Evolutionary conservation across 2,113 vertebrate species (phyloP), one percentile per base, ranked within the genome.

Genomic region (Eublepharis macularius): DNA sequence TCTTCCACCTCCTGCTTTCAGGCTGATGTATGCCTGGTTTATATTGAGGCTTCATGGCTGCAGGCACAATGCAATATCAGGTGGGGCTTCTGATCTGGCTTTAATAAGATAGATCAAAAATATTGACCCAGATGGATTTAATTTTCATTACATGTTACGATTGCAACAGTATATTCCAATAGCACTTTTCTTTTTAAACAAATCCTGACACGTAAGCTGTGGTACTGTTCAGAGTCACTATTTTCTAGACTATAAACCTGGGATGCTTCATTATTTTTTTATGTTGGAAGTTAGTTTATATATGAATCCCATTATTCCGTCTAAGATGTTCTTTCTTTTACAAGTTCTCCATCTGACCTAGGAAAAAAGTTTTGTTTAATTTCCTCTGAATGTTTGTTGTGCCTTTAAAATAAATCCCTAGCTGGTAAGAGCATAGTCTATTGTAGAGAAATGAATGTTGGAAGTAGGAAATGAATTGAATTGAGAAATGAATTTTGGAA

Each of bases 121-220:
- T 9, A 34, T 84, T 84, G 76, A 87, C 49, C 57, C 93, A 88
- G 81, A 87, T 92, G 82, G 88, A 57, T 54, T 24, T 87, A 57
- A 76, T 84, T 91, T 88, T 93, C 87, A 88, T 84, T 90, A 54
- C 39, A 82, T 77, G 65, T 88, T 92, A 41, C 89, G 74, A 43
- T 87, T 85, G 90, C 85, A 89, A 88, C 84, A 76, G 51, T 0
- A 0, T 81, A 68, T 2, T 86, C 54, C 14, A 54, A 29, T 43
- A 19, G 5, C 32, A 80, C 32, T 57, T 57, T 57, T 57, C 19
- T 34, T 63, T 68, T 91, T 87, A 86, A n/a, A n/a, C n/a, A n/a
- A n/a, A n/a, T n/a, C n/a, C n/a, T n/a, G n/a, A n/a, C n/a, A n/a
- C n/a, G n/a, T n/a, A 57, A 83, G 78, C 77, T 17, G 80, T 0